phyloP scores from a whole-genome alignment of 2,797 vertebrate species.

The Helarctos malayanus region DNA sequence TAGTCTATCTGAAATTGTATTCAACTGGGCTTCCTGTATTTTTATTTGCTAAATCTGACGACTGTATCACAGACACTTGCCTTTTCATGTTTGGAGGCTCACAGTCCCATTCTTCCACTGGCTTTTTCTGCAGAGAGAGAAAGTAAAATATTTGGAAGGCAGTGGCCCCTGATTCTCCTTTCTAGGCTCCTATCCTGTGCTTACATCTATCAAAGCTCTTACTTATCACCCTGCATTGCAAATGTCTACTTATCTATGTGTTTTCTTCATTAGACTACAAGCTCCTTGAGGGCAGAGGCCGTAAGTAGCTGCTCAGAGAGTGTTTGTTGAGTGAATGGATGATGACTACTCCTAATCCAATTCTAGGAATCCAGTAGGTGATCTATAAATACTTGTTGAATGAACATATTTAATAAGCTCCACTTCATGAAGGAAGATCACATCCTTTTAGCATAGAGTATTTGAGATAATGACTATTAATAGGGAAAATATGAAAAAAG shows the following conservation, averaged over 20 bases:
- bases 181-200: not conserved
- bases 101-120: no score
- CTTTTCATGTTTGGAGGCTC: not conserved
- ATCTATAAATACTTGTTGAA: not conserved
- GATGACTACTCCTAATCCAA: not conserved
- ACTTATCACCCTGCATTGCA: not conserved
- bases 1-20: constrained; percentile 32
- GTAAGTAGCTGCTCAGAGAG: not conserved
- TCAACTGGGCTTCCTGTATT: not conserved
- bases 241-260: not conserved
- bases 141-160: not conserved
- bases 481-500: not conserved
- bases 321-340: not conserved
- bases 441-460: not conserved
- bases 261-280: not conserved
- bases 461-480: not conserved
- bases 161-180: not conserved
- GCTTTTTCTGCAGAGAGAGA: constrained; percentile 1
- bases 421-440: not conserved
- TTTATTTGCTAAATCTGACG: not conserved
- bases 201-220: not conserved
- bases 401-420: not conserved
- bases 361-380: constrained; percentile 23
- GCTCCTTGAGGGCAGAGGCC: not conserved
- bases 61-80: not conserved